Evolutionary conservation across 2,888 invertebrate species (phyloP).

Genomic region (Trichogramma dendrolimi): DNA sequence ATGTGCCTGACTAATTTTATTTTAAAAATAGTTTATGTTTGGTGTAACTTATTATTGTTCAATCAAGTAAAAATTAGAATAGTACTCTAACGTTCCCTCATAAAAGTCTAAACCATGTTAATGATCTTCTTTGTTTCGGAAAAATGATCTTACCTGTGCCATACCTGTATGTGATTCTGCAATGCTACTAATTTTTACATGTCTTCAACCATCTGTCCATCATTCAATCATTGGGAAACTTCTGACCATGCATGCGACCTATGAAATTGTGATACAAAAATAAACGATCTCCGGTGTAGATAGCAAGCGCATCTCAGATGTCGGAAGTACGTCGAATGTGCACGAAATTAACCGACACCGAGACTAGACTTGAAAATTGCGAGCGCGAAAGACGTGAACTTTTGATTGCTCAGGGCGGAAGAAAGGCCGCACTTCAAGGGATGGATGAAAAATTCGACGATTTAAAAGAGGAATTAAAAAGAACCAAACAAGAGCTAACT

Average conservation of each 20-base stretch:
- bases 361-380: conserved; percentile 54
- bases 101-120: too few species aligned
- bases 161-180: too few species aligned
- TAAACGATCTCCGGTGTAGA: conserved; percentile 30
- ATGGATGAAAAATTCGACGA: conserved; percentile 59
- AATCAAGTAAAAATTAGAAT: too few species aligned
- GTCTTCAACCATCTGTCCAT: too few species aligned
- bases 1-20: background rate
- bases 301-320: conserved; percentile 52
- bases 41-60: background rate
- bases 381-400: conserved; percentile 59
- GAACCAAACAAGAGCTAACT: conserved; percentile 56
- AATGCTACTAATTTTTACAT: too few species aligned
- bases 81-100: too few species aligned
- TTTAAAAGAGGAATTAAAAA: conserved; percentile 54
- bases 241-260: too few species aligned
- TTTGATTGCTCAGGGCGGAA: conserved; percentile 54
- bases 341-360: conserved; percentile 54
- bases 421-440: conserved; percentile 55
- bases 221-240: too few species aligned
- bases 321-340: conserved; percentile 55
- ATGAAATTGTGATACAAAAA: too few species aligned
- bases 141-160: too few species aligned
- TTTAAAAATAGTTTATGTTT: background rate
- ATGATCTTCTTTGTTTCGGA: too few species aligned